Percentiles rank a stretch among this genome's conserved stretches.
Evolutionary conservation across 2,113 vertebrate genomes (phyloP).

Genomic region (Sigmodon hispidus): DNA sequence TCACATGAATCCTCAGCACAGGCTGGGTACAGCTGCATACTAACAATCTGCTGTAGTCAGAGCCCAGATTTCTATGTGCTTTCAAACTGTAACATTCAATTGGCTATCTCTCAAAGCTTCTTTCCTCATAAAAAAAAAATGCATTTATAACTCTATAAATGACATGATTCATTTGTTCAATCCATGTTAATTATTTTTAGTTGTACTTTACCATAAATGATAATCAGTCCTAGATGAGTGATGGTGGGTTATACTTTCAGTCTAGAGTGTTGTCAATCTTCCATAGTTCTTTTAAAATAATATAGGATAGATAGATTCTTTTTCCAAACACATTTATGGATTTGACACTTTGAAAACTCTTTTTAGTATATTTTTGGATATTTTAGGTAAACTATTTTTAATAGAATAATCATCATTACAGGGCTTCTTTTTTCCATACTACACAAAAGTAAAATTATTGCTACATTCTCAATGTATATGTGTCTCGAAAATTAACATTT

Average conservation of each 20-base stretch:
- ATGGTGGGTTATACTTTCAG: neutral
- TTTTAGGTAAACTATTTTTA: neutral
- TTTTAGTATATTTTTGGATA: neutral
- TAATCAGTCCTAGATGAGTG: neutral
- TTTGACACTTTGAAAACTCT: neutral
- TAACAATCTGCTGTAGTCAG: neutral
- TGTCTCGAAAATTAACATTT: neutral
- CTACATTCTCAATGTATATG: neutral
- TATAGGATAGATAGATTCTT: neutral
- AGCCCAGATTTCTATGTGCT: neutral
- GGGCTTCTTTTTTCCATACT: neutral
- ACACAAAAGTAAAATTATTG: neutral
- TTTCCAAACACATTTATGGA: neutral
- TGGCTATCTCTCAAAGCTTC: neutral
- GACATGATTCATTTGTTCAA: neutral
- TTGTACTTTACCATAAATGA: neutral
- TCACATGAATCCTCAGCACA: neutral
- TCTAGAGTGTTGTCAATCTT: neutral
- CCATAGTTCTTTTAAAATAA: neutral
- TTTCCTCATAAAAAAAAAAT: neutral
- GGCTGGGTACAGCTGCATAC: neutral
- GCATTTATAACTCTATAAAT: neutral
- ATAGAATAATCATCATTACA: neutral
- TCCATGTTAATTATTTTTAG: conserved; percentile 11
- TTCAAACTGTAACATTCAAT: neutral